Evolutionary conservation across 2,888 invertebrate genomes (phyloP), one percentile per base, ranked within the genome.

Genomic region (Lucinisca nassula): DNA sequence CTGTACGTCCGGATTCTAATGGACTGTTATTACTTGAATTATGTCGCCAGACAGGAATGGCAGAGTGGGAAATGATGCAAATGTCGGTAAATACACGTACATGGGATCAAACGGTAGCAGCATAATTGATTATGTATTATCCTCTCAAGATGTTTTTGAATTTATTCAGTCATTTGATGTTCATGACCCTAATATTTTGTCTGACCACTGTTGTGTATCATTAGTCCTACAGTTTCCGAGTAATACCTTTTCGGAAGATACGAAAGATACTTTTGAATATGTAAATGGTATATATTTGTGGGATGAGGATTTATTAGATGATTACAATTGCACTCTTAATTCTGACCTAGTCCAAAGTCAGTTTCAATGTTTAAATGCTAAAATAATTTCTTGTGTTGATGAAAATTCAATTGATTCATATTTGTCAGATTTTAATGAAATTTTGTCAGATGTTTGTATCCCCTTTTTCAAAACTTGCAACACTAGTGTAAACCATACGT

Each of bases 51-150:
- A 49, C 82, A 6, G 82, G 75, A 82, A 82, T 76, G 82, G 82
- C 17, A 40, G 82, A 51, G 21, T 76, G 27, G 45, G 35, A 6
- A 24, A 35, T 1, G 81, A 76, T 82, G 67, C 35, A 37, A n/a
- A 37, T 49, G 27, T 61, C 0, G 82, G 82, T 14, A 72, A 82
- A 21, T 82, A 40, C 40, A 82, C 82, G 0, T 82, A 76, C 49
- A 35, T 82, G 27, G 77, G 40, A 35, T 8, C 40, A 24, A 32
- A 38, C 24, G 82, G 76, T 17, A 58, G 75, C 35, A 82, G 82
- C 27, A 27, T 77, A 1, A 72, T 76, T 8, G 82, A 82, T 51
- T 72, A 70, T 82, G 76, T 82, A n/a, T 70, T 82, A 82, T 82
- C 76, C 51, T 67, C 51, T 27, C 35, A 38, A 12, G 70, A 67